Conservation (phyloP, 2,888 invertebrate genomes). For the Hofmannophila pseudospretella region DNA sequence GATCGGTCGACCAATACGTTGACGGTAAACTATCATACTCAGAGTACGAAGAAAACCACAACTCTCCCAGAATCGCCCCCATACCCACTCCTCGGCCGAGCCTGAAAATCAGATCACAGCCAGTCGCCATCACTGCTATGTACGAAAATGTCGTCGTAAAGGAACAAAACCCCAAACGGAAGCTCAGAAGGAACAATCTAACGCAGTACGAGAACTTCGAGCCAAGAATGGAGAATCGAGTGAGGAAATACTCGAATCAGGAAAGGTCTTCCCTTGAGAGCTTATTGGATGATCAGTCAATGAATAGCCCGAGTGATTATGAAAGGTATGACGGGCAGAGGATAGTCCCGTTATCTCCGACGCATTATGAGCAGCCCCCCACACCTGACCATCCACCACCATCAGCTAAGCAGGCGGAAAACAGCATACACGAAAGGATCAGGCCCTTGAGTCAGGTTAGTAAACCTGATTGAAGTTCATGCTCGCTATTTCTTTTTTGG, state of each 20-base stretch:
- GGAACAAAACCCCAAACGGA: constrained; percentile 84
- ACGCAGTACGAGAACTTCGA: constrained; percentile 81
- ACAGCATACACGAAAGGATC: constrained; percentile 92
- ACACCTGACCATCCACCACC: constrained; percentile 97
- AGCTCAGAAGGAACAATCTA: constrained; percentile 79
- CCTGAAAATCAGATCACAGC: constrained; percentile 75
- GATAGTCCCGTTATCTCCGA: constrained; percentile 87
- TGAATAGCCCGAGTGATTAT: constrained; percentile 70
- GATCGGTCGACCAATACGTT: constrained; percentile 88
- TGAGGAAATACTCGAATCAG: constrained; percentile 71
- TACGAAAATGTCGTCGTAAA: constrained; percentile 85
- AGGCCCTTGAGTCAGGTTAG: constrained; percentile 93
- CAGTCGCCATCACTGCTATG: constrained; percentile 85
- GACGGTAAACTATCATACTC: constrained; percentile 79
- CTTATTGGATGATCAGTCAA: constrained; percentile 77
- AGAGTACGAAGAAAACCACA: constrained; percentile 75
- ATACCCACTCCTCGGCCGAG: constrained; percentile 65
- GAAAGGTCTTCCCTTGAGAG: constrained; percentile 79
- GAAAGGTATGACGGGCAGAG: constrained; percentile 62
- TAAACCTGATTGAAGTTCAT: constrained; percentile 46
- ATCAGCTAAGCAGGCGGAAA: constrained; percentile 91
- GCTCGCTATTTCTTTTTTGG: constrained; percentile 8
- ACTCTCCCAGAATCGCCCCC: constrained; percentile 61
- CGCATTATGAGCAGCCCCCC: constrained; percentile 93
- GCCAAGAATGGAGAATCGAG: constrained; percentile 56